Percentiles rank a stretch among this genome's conserved stretches.
These are phyloP conservation scores for Corythornis cristatus DNA, from an alignment of 2,113 vertebrate species.

Conservation along the genomic window DNA sequence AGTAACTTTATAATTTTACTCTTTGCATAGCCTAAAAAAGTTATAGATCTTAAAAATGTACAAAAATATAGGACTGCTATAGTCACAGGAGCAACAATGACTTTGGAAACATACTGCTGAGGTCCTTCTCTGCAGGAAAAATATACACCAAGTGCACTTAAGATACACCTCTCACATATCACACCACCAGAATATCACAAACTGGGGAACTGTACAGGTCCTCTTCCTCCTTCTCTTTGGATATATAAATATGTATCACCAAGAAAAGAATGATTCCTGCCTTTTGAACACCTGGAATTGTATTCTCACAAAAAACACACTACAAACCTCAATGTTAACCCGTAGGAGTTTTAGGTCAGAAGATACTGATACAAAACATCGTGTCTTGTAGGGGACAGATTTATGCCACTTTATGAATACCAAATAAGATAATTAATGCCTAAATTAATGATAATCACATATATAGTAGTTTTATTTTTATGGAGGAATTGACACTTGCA, in stretches of 20 bases:
- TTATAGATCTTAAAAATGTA: not conserved
- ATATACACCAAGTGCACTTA: rapidly evolving
- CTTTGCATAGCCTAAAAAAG: not conserved
- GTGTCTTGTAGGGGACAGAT: not conserved
- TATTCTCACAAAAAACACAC: not conserved
- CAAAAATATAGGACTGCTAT: not conserved
- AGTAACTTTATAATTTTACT: not conserved
- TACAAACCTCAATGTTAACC: not conserved
- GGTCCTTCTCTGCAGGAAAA: not conserved
- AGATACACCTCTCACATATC: not conserved
- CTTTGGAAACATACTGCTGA: not conserved
- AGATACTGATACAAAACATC: not conserved
- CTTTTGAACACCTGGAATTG: not conserved
- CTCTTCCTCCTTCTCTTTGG: not conserved
- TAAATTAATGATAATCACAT: constrained; percentile 13
- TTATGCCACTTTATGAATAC: not conserved
- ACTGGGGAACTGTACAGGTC: not conserved
- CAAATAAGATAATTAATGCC: not conserved
- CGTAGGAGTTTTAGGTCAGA: not conserved
- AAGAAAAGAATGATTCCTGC: not conserved
- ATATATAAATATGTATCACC: not conserved
- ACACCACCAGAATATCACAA: not conserved
- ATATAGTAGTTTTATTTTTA: not conserved
- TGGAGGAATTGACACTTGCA: not conserved
- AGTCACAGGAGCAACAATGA: not conserved